Evolutionary conservation across 2,113 vertebrate genomes (phyloP), one percentile per base, ranked within the genome.

Genomic region (Xenopus tropicalis): DNA sequence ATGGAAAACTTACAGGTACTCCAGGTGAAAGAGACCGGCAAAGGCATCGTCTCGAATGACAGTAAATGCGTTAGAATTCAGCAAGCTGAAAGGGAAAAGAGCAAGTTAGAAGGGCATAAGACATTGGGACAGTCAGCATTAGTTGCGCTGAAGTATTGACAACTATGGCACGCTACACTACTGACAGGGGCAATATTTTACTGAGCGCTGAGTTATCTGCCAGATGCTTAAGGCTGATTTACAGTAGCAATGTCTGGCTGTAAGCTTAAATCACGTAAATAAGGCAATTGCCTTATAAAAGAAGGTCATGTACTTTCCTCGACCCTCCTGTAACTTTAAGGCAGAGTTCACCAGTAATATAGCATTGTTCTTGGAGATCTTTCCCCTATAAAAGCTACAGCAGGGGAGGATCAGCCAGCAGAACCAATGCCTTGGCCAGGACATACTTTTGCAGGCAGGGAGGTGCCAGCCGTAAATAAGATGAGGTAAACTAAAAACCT

Each of bases 21-120:
- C 97, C 1, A 99, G 92, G 80, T 98, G 96, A 67, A 96, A 91
- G 72, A 99, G 95, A 22, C 96, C 97, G 79, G 94, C 91, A 80
- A 99, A 99, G n/a, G 97, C 95, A 81, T 98, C 96, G 59, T 98
- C 96, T 73, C 93, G 89, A 85, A 99, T 90, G 81, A 93, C 87
- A 11, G 94, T 95, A 23, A 98, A 94, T 25, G 95, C 94, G 86
- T 98, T 98, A 74, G 97, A 98, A 89, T 98, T 99, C 82, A 99
- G 88, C 85, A 99, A 88, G 69, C 97, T 99, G 91, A 75, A 90
- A 83, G 78, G 1, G 56, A 81, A 85, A 82, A 82, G n/a, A 66
- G 83, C 69, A 70, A 61, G 71, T 85, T 75, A 86, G 67, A 20
- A 74, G 77, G 71, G 54, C 1, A 19, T 66, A 66, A 63, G 66